These are phyloP conservation scores for Acanthosepion esculentum DNA, from an alignment of 2,888 invertebrate genomes.

Conservation along the genomic window DNA sequence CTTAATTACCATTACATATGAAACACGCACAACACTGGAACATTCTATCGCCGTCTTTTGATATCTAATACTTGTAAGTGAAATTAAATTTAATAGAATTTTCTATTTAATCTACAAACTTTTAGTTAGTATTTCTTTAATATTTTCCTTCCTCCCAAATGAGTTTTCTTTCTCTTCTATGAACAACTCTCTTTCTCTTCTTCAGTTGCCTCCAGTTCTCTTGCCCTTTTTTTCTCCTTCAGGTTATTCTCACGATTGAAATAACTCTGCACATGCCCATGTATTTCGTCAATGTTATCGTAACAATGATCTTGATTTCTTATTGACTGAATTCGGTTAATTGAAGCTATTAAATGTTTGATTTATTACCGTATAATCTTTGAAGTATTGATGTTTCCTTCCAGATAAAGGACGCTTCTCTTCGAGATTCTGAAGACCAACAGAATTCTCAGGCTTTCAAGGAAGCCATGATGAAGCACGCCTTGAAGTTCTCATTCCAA, in stretches of 20 bases:
- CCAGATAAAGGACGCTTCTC: constrained; percentile 1
- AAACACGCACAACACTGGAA: background rate
- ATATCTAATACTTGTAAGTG: background rate
- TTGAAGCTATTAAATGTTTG: too few relatives aligned
- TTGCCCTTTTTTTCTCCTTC: background rate
- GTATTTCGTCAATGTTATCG: background rate
- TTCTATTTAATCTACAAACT: background rate
- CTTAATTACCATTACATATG: background rate
- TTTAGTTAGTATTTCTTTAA: background rate
- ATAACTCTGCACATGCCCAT: background rate
- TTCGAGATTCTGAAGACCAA: constrained; percentile 15
- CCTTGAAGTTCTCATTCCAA: constrained; percentile 84
- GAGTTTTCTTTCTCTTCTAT: background rate
- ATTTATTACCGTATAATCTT: too few relatives aligned
- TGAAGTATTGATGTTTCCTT: background rate
- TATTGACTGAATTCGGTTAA: too few relatives aligned
- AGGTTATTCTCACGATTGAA: background rate
- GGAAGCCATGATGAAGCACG: constrained; percentile 72
- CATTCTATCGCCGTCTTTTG: background rate
- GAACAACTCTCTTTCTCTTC: background rate
- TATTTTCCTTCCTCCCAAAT: background rate
- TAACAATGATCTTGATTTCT: too few relatives aligned
- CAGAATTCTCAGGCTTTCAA: constrained; percentile 13
- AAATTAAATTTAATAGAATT: background rate
- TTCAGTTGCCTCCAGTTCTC: background rate